Base-by-base conservation (phyloP, 2,888 invertebrate genomes). In the Drosophila dives region DNA sequence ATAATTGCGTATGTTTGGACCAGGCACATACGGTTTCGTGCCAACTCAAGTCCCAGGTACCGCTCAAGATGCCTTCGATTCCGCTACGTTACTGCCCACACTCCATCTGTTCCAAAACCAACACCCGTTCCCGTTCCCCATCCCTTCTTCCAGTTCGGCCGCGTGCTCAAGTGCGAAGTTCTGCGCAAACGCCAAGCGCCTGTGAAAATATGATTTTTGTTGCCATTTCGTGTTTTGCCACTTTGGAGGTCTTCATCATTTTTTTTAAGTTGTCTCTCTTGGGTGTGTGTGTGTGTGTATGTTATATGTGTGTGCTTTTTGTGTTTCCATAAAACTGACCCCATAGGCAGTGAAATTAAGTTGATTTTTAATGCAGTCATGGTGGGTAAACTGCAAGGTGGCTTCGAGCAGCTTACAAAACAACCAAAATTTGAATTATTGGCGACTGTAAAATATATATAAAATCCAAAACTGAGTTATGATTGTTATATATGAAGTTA, bases 121-220 rank as follows among this genome's bases (percentile, higher is more conserved):
- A n/a, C n/a, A n/a, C 2, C 17, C 23, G 23, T 23, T 23, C 23
- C 23, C 23, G 23, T 23, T 54, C 10, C 15, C 7, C 67, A 45
- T 7, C 20, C 23, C 42, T 51, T 60, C 66, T 69, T 54, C 51
- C 56, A 61, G 45, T n/a, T 26, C 56, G 55, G 72, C 81, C 77
- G 63, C 77, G 77, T 77, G 79, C 77, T 85, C 90, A 86, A 90
- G 86, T 87, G 86, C 90, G 86, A 87, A 87, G 90, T 89, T 90
- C 90, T 86, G 86, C 90, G 90, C 86, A 87, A 90, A 87, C 90
- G 90, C 88, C 90, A 90, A 87, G 86, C 86, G 86, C 86, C 86
- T 87, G 90, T 87, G 90, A 87, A 87, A 89, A 87, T 90, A 89
- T 90, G 86, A 90, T 87, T 90, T 87, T 90, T 89, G 90, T 87